Base-by-base conservation (phyloP, 2,797 vertebrate species). In the Lagodon rhomboides region DNA sequence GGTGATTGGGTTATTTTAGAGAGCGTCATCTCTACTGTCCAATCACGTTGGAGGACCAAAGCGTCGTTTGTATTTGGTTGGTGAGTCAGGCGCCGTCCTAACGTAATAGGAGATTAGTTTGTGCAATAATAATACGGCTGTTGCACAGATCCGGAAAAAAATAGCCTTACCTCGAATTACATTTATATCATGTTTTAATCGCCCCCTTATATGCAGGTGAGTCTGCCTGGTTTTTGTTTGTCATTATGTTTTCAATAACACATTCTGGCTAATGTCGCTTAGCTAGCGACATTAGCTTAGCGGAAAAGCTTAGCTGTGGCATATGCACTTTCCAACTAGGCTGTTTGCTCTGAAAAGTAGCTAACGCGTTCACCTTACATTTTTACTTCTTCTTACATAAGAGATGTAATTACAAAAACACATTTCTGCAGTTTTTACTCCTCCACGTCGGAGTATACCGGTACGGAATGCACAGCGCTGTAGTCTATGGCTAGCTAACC, bases 51-150 rank as follows among this genome's bases (percentile, higher is more conserved):
- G 18, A 16, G 77, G 77, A 77, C 34, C 0, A 16, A 22, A 10
- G 44, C 41, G 53, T 67, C 1, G 89, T 91, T 92, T 91, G 67
- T 84, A 89, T 92, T 94, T 79, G 88, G 74, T 91, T 93, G 80
- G 75, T n/a, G 72, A 83, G 46, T 56, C 17, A 27, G 23, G 6
- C 46, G 6, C 7, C 51, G 44, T 47, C 17, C n/a, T 70, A 85
- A 80, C 76, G 71, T 79, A 44, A 71, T 7, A 17, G 30, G 34
- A 87, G 86, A 87, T 90, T 89, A 89, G 84, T 90, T 85, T 56
- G n/a, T 34, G 5, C 17, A 61, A 68, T 78, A 0, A 43, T 66
- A 43, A 47, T 50, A 69, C 54, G 22, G 51, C 8, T 62, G 60
- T 72, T 72, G 1, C 38, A 12, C 4, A 50, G 71, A 58, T 34